These are phyloP conservation scores for Pyrocephalus nanus DNA, from an alignment of 2,797 vertebrate genomes.

Conservation along the genomic window DNA sequence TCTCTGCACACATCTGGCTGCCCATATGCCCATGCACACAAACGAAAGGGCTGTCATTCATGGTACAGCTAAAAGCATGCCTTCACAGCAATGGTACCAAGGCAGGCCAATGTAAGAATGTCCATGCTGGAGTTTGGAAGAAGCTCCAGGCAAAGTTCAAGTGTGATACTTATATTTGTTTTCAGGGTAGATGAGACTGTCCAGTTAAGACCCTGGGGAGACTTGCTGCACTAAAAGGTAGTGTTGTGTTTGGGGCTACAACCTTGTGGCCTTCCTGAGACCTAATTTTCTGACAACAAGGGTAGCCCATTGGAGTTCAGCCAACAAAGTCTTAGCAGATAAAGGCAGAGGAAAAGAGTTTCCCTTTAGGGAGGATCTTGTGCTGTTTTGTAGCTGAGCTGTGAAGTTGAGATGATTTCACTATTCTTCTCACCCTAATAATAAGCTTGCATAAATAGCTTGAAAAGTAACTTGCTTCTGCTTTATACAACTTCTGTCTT, in stretches of 20 bases:
- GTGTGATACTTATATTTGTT: neutral
- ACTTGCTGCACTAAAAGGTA: fast-evolving
- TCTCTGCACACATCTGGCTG: fast-evolving
- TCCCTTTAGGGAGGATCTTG: neutral
- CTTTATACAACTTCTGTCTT: neutral
- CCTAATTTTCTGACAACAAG: neutral
- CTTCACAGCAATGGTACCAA: neutral
- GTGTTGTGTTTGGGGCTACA: neutral
- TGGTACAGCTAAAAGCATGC: neutral
- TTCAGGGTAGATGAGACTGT: neutral
- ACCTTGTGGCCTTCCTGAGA: neutral
- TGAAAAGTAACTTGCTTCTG: neutral
- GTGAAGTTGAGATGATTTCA: neutral
- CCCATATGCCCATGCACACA: fast-evolving
- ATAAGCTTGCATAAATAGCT: neutral
- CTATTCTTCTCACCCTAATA: neutral
- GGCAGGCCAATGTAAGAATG: fast-evolving
- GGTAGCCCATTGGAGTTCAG: neutral
- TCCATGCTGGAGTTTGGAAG: neutral
- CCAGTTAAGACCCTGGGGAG: fast-evolving
- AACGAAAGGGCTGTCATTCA: fast-evolving
- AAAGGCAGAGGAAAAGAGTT: neutral
- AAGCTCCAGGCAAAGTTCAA: neutral
- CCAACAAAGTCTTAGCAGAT: neutral
- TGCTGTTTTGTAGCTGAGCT: neutral